phyloP scores from a whole-genome alignment of 2,888 invertebrate genomes.

The Parnassius orleans region DNA sequence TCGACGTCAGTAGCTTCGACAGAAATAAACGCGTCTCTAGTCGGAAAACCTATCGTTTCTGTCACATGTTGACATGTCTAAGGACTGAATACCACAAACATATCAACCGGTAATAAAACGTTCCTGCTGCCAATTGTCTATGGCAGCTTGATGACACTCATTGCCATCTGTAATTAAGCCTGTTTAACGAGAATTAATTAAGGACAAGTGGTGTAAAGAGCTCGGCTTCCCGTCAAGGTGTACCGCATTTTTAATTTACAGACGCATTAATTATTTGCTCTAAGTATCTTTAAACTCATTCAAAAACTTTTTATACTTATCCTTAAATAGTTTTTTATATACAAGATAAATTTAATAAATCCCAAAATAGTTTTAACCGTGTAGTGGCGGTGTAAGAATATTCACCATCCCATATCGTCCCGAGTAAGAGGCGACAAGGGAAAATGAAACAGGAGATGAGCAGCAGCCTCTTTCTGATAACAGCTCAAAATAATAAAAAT shows the following conservation, averaged over 20 bases:
- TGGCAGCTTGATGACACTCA: slow-evolving; percentile 31
- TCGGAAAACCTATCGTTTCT: slow-evolving; percentile 9
- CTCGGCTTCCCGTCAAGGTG: slow-evolving; percentile 28
- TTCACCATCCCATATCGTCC: too few relatives aligned
- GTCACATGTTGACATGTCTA: slow-evolving; percentile 18
- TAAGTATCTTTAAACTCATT: too few relatives aligned
- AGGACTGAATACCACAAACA: slow-evolving; percentile 17
- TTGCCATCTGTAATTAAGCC: slow-evolving; percentile 35
- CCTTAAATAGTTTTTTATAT: too few relatives aligned
- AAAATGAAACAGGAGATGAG: too few relatives aligned
- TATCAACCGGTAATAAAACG: slow-evolving; percentile 35
- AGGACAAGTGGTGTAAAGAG: slow-evolving; percentile 28
- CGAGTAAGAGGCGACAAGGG: too few relatives aligned
- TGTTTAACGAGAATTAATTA: slow-evolving; percentile 46
- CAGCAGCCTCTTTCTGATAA: too few relatives aligned
- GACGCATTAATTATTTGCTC: neutral
- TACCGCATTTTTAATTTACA: slow-evolving; percentile 10
- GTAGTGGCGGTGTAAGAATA: too few relatives aligned
- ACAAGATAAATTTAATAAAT: too few relatives aligned
- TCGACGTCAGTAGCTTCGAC: neutral
- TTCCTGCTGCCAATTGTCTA: slow-evolving; percentile 35
- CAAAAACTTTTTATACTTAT: too few relatives aligned
- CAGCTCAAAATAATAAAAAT: too few relatives aligned
- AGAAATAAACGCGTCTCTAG: slow-evolving; percentile 1
- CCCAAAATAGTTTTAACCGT: too few relatives aligned